Conservation (phyloP, 2,797 vertebrate species). For the Macropus fuliginosus region DNA sequence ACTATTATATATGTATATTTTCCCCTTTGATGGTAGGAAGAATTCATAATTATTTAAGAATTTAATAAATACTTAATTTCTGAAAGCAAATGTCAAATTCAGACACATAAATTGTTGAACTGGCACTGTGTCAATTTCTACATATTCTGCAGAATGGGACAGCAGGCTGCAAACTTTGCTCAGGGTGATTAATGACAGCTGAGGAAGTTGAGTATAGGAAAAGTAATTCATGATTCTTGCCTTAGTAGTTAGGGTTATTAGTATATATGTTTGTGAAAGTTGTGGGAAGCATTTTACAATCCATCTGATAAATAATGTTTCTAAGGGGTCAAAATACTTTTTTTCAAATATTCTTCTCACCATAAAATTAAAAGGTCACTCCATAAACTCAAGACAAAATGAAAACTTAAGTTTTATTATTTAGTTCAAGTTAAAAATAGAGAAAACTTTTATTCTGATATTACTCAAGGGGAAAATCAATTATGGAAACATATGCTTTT, state of each 20-base stretch:
- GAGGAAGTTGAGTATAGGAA: slow-evolving; percentile 67
- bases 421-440: slow-evolving; percentile 50
- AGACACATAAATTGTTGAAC: slow-evolving; percentile 62
- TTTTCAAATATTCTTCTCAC: neutral
- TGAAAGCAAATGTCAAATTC: slow-evolving; percentile 66
- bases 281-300: slow-evolving; percentile 42
- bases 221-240: slow-evolving; percentile 72
- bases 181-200: slow-evolving; percentile 60
- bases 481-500: slow-evolving; percentile 26
- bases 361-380: neutral
- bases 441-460: slow-evolving; percentile 19
- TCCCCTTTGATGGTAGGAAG: neutral
- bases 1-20: neutral
- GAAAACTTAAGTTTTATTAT: neutral
- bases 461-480: slow-evolving; percentile 21
- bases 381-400: slow-evolving; percentile 40
- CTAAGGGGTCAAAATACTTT: neutral
- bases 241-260: slow-evolving; percentile 27
- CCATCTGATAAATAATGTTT: slow-evolving; percentile 49
- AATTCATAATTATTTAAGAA: slow-evolving; percentile 28
- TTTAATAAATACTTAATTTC: slow-evolving; percentile 39
- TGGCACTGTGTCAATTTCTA: slow-evolving; percentile 68
- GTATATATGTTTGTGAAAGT: slow-evolving; percentile 36
- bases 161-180: slow-evolving; percentile 38
- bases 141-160: neutral